A percentile compares a stretch with the other conserved stretches of the same genome.
These are phyloP conservation scores for Therioaphis trifolii DNA, from an alignment of 2,888 invertebrate species.

Conservation along the genomic window DNA sequence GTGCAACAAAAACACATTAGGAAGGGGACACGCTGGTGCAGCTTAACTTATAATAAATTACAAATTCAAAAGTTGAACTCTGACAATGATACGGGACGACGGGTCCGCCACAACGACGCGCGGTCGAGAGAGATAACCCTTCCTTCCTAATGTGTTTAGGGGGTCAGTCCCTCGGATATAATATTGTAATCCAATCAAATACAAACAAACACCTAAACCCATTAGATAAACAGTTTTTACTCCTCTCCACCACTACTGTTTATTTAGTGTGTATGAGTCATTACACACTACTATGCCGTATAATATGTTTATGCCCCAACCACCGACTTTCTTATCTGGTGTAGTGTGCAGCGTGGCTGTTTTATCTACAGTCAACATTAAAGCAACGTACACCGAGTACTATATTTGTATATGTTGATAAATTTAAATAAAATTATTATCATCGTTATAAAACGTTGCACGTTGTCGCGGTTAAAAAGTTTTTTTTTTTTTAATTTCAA, in stretches of 20 bases:
- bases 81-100: conserved; percentile 62
- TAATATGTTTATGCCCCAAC: conserved; percentile 47
- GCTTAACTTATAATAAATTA: conserved; percentile 60
- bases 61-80: conserved; percentile 59
- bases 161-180: conserved; percentile 62
- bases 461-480: not conserved
- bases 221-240: conserved; percentile 61
- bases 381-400: conserved; percentile 26
- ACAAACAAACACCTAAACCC: conserved; percentile 62
- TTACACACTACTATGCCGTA: conserved; percentile 52
- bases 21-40: conserved; percentile 28
- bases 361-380: conserved; percentile 60
- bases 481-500: too few relatives aligned
- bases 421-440: conserved; percentile 36
- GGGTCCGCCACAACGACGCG: conserved; percentile 57
- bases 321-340: conserved; percentile 55
- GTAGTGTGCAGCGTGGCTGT: conserved; percentile 31
- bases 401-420: not conserved
- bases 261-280: conserved; percentile 60
- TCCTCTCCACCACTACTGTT: conserved; percentile 34
- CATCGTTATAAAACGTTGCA: not conserved
- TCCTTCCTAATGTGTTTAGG: conserved; percentile 52
- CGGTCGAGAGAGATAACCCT: conserved; percentile 59
- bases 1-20: conserved; percentile 49
- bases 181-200: conserved; percentile 62